These are phyloP conservation scores for Agapornis roseicollis DNA, from an alignment of 2,113 vertebrate genomes.

Conservation along the genomic window DNA sequence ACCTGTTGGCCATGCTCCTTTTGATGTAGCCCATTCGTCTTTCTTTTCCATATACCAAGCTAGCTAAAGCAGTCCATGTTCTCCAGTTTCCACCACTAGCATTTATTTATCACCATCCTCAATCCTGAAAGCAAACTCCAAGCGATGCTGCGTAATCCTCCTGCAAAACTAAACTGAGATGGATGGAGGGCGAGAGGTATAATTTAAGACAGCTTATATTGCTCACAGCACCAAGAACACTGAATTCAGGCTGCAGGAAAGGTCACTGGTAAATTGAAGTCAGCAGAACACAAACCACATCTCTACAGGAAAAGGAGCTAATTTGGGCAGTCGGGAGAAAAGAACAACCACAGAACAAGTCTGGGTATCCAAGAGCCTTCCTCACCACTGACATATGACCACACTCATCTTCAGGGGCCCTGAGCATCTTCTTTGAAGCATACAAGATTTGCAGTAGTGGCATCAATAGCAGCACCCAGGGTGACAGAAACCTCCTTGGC, in stretches of 20 bases:
- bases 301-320: not conserved
- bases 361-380: not conserved
- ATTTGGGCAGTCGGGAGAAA: not conserved
- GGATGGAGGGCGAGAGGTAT: not conserved
- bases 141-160: not conserved
- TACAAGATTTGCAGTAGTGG: not conserved
- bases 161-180: not conserved
- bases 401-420: not conserved
- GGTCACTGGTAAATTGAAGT: conserved; percentile 2
- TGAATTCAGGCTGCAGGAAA: not conserved
- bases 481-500: not conserved
- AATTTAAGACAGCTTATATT: not conserved
- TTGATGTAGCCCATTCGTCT: not conserved
- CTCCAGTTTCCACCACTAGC: not conserved
- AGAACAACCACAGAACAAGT: not conserved
- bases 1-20: not conserved
- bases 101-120: not conserved
- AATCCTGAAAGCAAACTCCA: not conserved
- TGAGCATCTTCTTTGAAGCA: not conserved
- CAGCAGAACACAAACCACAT: not conserved
- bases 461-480: not conserved
- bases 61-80: not conserved
- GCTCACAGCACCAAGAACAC: not conserved
- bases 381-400: not conserved
- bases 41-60: not conserved